These are phyloP conservation scores for Schizopygopsis malacanthus DNA, from an alignment of 2,797 vertebrate genomes.

Conservation along the genomic window DNA sequence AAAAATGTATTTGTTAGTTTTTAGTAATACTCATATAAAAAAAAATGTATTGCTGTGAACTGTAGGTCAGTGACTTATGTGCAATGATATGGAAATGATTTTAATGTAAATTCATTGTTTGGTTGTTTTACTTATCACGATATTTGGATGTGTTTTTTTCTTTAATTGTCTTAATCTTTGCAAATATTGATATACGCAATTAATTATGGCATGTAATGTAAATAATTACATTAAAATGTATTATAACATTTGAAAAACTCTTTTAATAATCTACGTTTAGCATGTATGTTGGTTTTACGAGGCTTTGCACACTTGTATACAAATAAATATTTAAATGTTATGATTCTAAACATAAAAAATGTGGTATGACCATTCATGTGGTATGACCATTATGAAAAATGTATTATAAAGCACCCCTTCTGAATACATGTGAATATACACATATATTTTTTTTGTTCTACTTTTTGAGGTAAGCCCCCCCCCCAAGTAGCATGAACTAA, in stretches of 20 bases:
- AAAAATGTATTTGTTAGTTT: background rate
- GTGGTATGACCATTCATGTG: background rate
- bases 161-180: background rate
- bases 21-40: background rate
- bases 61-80: background rate
- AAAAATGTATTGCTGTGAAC: background rate
- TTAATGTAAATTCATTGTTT: background rate
- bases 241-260: background rate
- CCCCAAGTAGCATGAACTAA: background rate
- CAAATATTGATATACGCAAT: background rate
- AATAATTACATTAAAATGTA: background rate
- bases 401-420: background rate
- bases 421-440: background rate
- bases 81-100: background rate
- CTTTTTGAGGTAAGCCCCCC: background rate
- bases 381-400: background rate
- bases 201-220: too few species aligned
- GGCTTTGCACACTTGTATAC: background rate
- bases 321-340: background rate
- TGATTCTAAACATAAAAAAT: background rate
- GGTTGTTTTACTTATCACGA: background rate
- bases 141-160: background rate
- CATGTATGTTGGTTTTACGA: background rate
- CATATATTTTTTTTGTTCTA: too few species aligned
- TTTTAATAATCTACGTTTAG: background rate